These are phyloP conservation scores for Leptinotarsa texana DNA, from an alignment of 1,140 invertebrate species.

Conservation along the genomic window DNA sequence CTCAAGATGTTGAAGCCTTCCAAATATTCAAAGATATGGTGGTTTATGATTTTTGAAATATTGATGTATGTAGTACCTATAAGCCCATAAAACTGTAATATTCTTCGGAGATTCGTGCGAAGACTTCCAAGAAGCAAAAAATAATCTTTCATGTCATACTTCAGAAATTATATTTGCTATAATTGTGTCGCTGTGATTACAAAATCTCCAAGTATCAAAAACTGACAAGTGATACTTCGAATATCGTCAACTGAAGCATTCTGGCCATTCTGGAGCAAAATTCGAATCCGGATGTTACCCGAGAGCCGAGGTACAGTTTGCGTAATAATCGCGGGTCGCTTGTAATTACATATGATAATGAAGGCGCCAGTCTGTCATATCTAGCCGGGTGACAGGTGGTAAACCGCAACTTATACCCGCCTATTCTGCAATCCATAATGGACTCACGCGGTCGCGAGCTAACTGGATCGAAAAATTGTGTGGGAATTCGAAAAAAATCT, in stretches of 20 bases:
- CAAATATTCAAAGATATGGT: too few species aligned
- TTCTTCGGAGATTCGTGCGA: too few species aligned
- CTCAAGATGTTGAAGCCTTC: too few species aligned
- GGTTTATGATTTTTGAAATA: too few species aligned
- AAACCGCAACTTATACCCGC: slow-evolving; percentile 21
- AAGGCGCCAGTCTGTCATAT: slow-evolving; percentile 32
- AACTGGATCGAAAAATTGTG: slow-evolving; percentile 2
- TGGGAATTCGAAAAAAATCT: slow-evolving; percentile 6
- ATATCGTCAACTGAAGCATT: background rate
- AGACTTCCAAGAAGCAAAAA: too few species aligned
- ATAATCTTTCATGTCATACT: too few species aligned
- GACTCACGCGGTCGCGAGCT: slow-evolving; percentile 1
- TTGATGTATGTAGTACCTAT: too few species aligned
- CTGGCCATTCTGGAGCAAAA: background rate
- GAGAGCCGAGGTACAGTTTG: slow-evolving; percentile 16
- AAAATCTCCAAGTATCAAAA: too few species aligned
- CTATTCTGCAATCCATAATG: slow-evolving; percentile 14
- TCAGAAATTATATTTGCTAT: too few species aligned
- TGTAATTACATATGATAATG: slow-evolving; percentile 35
- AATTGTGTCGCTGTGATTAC: too few species aligned
- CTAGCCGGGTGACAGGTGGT: slow-evolving; percentile 31
- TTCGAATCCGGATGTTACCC: slow-evolving; percentile 25
- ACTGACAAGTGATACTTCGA: too few species aligned
- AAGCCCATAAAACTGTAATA: too few species aligned
- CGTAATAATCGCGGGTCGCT: slow-evolving; percentile 26